phyloP scores from a whole-genome alignment of 2,113 vertebrate genomes.

The Ceuthmochares aereus region DNA sequence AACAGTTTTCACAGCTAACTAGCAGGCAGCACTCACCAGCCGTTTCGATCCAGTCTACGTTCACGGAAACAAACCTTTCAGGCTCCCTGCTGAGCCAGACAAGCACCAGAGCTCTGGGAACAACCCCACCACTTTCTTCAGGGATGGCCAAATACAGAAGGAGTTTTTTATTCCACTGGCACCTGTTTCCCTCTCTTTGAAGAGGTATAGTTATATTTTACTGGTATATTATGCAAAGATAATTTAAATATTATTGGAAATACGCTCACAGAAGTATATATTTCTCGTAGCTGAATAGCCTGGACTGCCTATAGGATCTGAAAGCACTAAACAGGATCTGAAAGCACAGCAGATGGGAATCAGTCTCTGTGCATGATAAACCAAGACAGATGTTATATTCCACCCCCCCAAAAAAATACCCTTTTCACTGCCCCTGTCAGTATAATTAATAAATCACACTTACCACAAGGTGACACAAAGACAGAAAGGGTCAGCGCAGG shows the following conservation, averaged over 20 bases:
- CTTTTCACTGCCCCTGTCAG: not conserved
- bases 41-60: not conserved
- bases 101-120: not conserved
- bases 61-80: not conserved
- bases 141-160: not conserved
- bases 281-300: not conserved
- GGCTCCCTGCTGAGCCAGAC: not conserved
- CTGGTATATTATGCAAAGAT: not conserved
- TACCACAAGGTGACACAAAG: accelerated
- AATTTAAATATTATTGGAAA: not conserved
- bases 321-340: not conserved
- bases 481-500: not conserved
- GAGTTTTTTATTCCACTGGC: not conserved
- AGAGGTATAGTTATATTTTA: no score
- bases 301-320: not conserved
- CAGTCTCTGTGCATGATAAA: not conserved
- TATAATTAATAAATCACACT: slow-evolving; percentile 14
- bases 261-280: not conserved
- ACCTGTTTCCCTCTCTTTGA: not conserved
- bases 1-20: not conserved
- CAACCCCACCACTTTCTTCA: not conserved
- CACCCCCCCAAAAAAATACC: not conserved
- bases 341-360: not conserved
- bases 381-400: not conserved
- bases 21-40: not conserved